These are phyloP conservation scores for Hippocampus mohnikei DNA, from an alignment of 2,113 vertebrate species.

Conservation along the genomic window DNA sequence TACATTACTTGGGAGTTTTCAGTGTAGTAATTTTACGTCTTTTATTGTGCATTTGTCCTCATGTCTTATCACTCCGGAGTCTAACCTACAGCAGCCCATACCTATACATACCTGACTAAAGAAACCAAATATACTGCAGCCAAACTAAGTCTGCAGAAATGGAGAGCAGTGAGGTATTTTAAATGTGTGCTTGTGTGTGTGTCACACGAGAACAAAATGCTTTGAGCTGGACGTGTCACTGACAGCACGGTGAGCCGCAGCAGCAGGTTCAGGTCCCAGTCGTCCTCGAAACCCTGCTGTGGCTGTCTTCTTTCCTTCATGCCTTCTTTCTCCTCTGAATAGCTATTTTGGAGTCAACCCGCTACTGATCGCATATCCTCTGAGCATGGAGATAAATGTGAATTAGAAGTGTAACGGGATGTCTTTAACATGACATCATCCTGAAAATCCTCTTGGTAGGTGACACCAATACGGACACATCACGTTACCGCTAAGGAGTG, in stretches of 20 bases:
- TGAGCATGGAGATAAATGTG: slow-evolving; percentile 1
- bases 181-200: slow-evolving; percentile 29
- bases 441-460: slow-evolving; percentile 39
- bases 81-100: neutral
- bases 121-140: neutral
- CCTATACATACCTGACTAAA: neutral
- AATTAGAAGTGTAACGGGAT: slow-evolving; percentile 13
- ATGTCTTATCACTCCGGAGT: neutral
- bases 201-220: slow-evolving; percentile 27
- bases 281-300: slow-evolving; percentile 27
- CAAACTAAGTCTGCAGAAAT: slow-evolving; percentile 11
- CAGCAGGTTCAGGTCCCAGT: slow-evolving; percentile 61
- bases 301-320: slow-evolving; percentile 34
- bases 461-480: slow-evolving; percentile 41
- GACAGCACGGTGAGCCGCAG: slow-evolving; percentile 55
- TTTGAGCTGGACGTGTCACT: slow-evolving; percentile 39
- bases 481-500: slow-evolving; percentile 41
- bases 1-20: too few species aligned
- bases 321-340: slow-evolving; percentile 35
- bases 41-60: too few species aligned
- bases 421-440: slow-evolving; percentile 58
- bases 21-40: too few species aligned
- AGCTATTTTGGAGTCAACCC: slow-evolving; percentile 16
- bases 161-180: slow-evolving; percentile 15
- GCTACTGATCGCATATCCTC: slow-evolving; percentile 1